A percentile compares a stretch with the other conserved stretches of the same genome.
These are phyloP conservation scores for Novumbra hubbsi DNA, from an alignment of 2,797 vertebrate species.

Conservation along the genomic window DNA sequence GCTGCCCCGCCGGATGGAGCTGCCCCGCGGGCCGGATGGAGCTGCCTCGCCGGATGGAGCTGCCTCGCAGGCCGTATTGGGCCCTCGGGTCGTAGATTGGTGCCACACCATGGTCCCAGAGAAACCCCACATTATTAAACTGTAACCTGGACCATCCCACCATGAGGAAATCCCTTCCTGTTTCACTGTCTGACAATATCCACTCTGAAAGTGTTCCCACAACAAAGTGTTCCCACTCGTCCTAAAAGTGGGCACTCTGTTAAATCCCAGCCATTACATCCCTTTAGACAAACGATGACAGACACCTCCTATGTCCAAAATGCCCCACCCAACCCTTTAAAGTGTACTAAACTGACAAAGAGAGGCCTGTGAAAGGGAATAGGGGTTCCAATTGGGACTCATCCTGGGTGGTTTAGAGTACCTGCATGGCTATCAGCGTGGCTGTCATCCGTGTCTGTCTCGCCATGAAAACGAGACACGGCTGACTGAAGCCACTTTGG, in stretches of 20 bases:
- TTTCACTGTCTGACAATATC: background rate
- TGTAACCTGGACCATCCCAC: background rate
- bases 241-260: constrained; percentile 28
- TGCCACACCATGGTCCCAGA: too few relatives aligned
- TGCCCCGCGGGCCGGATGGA: too few relatives aligned
- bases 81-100: too few relatives aligned
- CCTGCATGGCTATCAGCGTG: constrained; percentile 3
- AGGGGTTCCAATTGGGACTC: background rate
- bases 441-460: constrained; percentile 23
- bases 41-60: too few relatives aligned
- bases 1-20: too few relatives aligned
- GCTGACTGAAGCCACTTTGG: constrained; percentile 48
- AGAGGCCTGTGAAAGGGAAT: background rate
- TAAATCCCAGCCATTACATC: constrained; percentile 23
- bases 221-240: constrained; percentile 16
- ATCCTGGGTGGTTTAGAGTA: constrained; percentile 18
- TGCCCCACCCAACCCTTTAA: background rate
- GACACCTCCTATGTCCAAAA: background rate
- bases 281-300: constrained; percentile 13
- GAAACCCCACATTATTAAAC: background rate
- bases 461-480: constrained; percentile 30
- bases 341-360: background rate
- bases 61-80: too few relatives aligned
- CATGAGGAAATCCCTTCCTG: background rate
- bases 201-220: background rate